Percentiles rank a stretch among this genome's conserved stretches.
phyloP scores from a whole-genome alignment of 2,888 invertebrate genomes.

The Euplagia quadripunctaria region DNA sequence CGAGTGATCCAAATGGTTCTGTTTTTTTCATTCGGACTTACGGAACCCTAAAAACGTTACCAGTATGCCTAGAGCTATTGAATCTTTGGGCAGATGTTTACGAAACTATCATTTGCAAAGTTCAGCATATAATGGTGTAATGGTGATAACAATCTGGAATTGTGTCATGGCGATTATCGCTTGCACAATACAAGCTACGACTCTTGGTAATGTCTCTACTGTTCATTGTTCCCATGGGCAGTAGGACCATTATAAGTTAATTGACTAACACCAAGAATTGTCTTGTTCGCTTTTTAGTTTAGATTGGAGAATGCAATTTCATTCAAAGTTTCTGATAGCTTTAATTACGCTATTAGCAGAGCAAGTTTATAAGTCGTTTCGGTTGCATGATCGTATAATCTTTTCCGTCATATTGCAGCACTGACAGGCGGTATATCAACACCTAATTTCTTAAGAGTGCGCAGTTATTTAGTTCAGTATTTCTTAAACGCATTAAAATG shows the following conservation, averaged over 20 bases:
- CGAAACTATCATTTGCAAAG: slow-evolving; percentile 28
- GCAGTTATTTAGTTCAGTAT: not conserved
- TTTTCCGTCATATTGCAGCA: slow-evolving; percentile 15
- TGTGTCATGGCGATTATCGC: slow-evolving; percentile 79
- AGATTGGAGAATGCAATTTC: slow-evolving; percentile 37
- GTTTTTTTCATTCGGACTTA: not conserved
- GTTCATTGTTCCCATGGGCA: slow-evolving; percentile 74
- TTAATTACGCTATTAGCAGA: slow-evolving; percentile 27
- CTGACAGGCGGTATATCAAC: not conserved
- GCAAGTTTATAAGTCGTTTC: slow-evolving; percentile 18
- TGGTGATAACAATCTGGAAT: slow-evolving; percentile 60
- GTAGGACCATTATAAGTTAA: slow-evolving; percentile 74
- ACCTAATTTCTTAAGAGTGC: not conserved
- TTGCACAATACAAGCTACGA: slow-evolving; percentile 71
- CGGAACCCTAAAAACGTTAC: not conserved
- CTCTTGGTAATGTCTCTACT: slow-evolving; percentile 60
- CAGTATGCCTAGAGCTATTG: slow-evolving; percentile 15
- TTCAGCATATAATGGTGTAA: slow-evolving; percentile 48
- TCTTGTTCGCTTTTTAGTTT: slow-evolving; percentile 34
- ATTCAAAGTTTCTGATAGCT: slow-evolving; percentile 33
- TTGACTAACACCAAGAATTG: slow-evolving; percentile 50
- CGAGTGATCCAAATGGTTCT: not conserved
- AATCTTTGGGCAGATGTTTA: slow-evolving; percentile 6
- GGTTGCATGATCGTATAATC: slow-evolving; percentile 11
- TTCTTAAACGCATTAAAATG: slow-evolving; percentile 21